phyloP scores from a whole-genome alignment of 2,797 vertebrate species.

The Lindbergichthys nudifrons region DNA sequence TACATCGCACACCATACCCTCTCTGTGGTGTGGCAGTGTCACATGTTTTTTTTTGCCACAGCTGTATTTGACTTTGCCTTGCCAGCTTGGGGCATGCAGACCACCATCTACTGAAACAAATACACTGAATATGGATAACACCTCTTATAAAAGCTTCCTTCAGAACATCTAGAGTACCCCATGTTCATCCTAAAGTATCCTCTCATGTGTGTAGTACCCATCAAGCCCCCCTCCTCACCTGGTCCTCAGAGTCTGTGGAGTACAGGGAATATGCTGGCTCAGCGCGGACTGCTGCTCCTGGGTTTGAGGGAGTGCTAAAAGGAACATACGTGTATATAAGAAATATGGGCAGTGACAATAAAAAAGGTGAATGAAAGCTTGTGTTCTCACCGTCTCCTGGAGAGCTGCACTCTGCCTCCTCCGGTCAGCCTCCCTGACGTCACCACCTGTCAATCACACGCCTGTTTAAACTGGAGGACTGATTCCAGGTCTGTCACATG shows the following conservation, averaged over 20 bases:
- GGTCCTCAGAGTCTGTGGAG: slow-evolving; percentile 89
- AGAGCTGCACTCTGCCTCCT: slow-evolving; percentile 63
- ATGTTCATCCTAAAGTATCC: background rate
- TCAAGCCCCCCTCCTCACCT: slow-evolving; percentile 79
- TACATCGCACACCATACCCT: too few relatives aligned
- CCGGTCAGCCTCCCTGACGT: slow-evolving; percentile 88
- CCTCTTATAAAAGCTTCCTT: too few relatives aligned
- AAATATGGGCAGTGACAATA: background rate
- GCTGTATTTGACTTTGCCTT: too few relatives aligned
- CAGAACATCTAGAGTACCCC: too few relatives aligned
- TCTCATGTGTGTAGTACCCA: background rate
- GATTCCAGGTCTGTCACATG: too few relatives aligned
- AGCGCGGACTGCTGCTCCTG: slow-evolving; percentile 45
- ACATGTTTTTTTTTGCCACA: too few relatives aligned
- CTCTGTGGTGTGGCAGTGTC: too few relatives aligned
- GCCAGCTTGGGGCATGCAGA: too few relatives aligned
- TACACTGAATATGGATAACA: too few relatives aligned
- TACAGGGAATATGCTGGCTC: slow-evolving; percentile 83
- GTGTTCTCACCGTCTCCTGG: slow-evolving; percentile 82
- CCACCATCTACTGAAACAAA: too few relatives aligned
- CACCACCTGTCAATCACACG: slow-evolving; percentile 77
- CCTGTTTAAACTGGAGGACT: background rate
- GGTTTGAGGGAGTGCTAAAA: slow-evolving; percentile 33
- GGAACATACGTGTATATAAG: background rate
- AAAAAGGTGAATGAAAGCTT: too few relatives aligned